Evolutionary conservation across 2,888 invertebrate genomes (phyloP).

Genomic region (Saturnia pavonia): DNA sequence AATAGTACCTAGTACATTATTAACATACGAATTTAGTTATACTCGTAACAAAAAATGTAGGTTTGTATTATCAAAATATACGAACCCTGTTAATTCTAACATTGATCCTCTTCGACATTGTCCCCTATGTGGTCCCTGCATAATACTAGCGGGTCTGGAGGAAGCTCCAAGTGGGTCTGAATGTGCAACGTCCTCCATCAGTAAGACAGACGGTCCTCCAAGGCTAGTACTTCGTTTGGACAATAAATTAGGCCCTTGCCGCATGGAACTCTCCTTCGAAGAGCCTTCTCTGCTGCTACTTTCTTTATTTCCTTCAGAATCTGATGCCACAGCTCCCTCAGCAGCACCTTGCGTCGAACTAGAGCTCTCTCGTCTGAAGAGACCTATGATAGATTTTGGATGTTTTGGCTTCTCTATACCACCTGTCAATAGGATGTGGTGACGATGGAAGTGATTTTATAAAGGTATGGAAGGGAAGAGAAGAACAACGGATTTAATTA

Average conservation of each 20-base stretch:
- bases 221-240: constrained; percentile 74
- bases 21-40: background rate
- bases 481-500: constrained; percentile 57
- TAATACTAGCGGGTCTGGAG: constrained; percentile 80
- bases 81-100: constrained; percentile 90
- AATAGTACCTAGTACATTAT: no score
- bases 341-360: constrained; percentile 84
- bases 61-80: constrained; percentile 29
- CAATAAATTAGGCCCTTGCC: constrained; percentile 66
- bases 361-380: constrained; percentile 92
- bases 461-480: constrained; percentile 49
- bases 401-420: constrained; percentile 93
- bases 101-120: constrained; percentile 90
- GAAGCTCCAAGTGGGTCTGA: constrained; percentile 85
- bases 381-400: constrained; percentile 93
- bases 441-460: constrained; percentile 41
- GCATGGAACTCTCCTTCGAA: constrained; percentile 65
- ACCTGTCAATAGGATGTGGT: constrained; percentile 77
- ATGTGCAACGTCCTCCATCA: constrained; percentile 84
- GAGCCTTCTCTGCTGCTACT: constrained; percentile 62
- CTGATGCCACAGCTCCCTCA: constrained; percentile 79
- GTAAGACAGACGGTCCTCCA: constrained; percentile 78
- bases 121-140: constrained; percentile 83
- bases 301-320: constrained; percentile 78
- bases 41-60: background rate